These are phyloP conservation scores for Drepanosiphum platanoidis DNA, from an alignment of 2,888 invertebrate species.

Conservation along the genomic window DNA sequence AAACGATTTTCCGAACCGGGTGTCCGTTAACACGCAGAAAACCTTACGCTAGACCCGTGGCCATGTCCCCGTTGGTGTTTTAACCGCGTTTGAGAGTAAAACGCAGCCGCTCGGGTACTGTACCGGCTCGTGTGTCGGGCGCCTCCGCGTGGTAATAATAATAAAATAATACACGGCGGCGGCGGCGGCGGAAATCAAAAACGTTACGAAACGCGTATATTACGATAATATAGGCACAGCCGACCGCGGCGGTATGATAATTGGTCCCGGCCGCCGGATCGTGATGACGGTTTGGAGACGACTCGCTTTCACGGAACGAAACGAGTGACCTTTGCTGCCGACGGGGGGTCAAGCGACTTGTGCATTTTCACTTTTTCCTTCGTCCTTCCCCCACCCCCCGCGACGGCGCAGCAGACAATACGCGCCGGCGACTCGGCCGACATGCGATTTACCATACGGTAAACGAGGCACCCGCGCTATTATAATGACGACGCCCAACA, in stretches of 20 bases:
- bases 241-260: conserved; percentile 20
- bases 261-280: conserved; percentile 35
- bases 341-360: conserved; percentile 29
- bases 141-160: no score
- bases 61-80: no score
- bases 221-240: neutral
- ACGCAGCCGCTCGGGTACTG: neutral
- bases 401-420: neutral
- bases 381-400: neutral
- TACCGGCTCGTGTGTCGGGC: neutral
- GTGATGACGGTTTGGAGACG: conserved; percentile 31
- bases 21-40: no score
- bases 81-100: no score
- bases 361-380: conserved; percentile 53
- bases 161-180: no score
- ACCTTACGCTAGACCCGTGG: no score
- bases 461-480: no score
- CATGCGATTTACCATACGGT: no score
- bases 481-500: no score
- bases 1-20: no score
- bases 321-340: conserved; percentile 31
- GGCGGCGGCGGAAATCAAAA: conserved; percentile 14
- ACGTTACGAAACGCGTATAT: conserved; percentile 2
- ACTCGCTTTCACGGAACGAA: conserved; percentile 49
- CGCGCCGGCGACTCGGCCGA: neutral